Conservation (phyloP, 2,888 invertebrate genomes). For the Monochamus alternatus region DNA sequence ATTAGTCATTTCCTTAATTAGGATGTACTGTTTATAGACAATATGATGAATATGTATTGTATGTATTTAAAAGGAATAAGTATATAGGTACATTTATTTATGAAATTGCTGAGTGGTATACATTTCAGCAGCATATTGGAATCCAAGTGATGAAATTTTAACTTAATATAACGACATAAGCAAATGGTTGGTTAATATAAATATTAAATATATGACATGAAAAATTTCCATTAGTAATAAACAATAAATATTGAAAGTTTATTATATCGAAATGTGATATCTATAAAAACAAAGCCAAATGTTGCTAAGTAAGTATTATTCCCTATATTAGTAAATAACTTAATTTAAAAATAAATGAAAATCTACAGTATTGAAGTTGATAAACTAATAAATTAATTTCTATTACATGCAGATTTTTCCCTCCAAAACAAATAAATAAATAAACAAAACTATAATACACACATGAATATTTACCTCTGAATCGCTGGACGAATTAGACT, state of each 20-base stretch:
- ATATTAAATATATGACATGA: too few species aligned
- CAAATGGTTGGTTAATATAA: not conserved
- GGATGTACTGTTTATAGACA: not conserved
- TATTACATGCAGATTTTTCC: not conserved
- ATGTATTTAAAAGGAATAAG: not conserved
- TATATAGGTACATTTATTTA: not conserved
- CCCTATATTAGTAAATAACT: too few species aligned
- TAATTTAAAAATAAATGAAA: too few species aligned
- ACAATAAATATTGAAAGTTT: not conserved
- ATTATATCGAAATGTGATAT: not conserved
- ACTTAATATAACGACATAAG: not conserved
- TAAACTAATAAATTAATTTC: too few species aligned
- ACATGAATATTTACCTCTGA: slow-evolving; percentile 70
- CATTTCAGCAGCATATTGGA: too few species aligned
- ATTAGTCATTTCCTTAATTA: slow-evolving; percentile 6
- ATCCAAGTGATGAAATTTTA: too few species aligned
- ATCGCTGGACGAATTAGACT: slow-evolving; percentile 70
- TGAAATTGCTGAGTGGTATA: not conserved
- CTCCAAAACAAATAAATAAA: not conserved
- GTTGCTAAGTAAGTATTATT: too few species aligned
- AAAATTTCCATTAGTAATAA: too few species aligned
- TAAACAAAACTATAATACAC: slow-evolving; percentile 1
- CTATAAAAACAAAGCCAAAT: not conserved
- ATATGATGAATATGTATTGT: not conserved
- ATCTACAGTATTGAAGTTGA: too few species aligned